Evolutionary conservation across 1,140 invertebrate genomes (phyloP).

Genomic region (Drosophila pruinosa): DNA sequence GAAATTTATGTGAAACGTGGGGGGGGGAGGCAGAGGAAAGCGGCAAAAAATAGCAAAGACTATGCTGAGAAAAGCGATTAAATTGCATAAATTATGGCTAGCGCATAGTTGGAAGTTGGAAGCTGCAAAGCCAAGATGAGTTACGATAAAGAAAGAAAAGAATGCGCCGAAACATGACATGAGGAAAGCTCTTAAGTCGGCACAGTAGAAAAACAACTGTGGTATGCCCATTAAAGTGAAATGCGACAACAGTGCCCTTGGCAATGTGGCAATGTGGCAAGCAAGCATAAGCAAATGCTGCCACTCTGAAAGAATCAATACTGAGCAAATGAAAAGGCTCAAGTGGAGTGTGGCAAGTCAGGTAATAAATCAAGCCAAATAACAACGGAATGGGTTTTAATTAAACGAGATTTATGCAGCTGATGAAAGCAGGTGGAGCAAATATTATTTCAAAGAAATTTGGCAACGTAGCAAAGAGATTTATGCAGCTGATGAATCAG

Average conservation of each 20-base stretch:
- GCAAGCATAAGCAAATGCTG: neutral
- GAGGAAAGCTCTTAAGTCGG: conserved; percentile 16
- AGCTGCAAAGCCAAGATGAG: conserved; percentile 54
- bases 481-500: neutral
- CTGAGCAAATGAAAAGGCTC: neutral
- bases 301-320: neutral
- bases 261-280: neutral
- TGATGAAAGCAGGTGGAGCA: neutral
- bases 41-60: conserved; percentile 25
- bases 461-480: neutral
- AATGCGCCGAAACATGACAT: conserved; percentile 5
- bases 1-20: conserved; percentile 55
- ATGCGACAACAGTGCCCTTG: conserved; percentile 16
- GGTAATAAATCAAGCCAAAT: neutral
- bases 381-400: neutral
- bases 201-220: neutral
- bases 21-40: conserved; percentile 3
- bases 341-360: neutral
- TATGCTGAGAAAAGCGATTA: conserved; percentile 61
- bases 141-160: conserved; percentile 52
- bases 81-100: conserved; percentile 66
- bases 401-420: neutral
- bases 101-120: conserved; percentile 40
- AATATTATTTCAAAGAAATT: neutral
- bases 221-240: conserved; percentile 8